Conservation (phyloP, 2,888 invertebrate species). For the Drosophila buzzatii region DNA sequence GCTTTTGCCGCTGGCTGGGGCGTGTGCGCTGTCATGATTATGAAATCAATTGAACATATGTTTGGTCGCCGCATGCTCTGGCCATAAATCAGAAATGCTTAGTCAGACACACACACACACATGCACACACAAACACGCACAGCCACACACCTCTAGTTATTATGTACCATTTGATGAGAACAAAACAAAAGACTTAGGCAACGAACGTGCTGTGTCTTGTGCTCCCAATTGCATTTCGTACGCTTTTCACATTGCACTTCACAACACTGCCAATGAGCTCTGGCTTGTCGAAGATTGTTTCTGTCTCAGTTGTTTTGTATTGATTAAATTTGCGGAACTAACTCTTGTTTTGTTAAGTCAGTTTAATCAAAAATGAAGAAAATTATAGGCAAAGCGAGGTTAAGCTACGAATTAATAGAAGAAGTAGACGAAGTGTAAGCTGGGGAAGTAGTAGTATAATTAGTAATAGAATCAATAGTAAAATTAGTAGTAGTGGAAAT, state of each 20-base stretch:
- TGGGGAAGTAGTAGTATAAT: background rate
- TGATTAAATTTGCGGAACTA: slow-evolving; percentile 3
- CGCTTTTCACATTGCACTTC: slow-evolving; percentile 12
- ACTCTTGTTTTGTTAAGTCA: slow-evolving; percentile 6
- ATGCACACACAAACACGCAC: background rate
- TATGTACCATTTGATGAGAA: slow-evolving; percentile 52
- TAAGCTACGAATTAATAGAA: background rate
- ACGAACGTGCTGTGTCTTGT: slow-evolving; percentile 51
- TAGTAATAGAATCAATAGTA: background rate
- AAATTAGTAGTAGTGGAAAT: background rate
- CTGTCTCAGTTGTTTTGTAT: background rate
- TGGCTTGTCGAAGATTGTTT: background rate
- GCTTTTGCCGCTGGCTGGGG: slow-evolving; percentile 30
- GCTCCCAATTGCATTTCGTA: slow-evolving; percentile 31
- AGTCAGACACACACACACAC: slow-evolving; percentile 51
- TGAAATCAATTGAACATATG: slow-evolving; percentile 77
- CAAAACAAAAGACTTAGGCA: slow-evolving; percentile 73
- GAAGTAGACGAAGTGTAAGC: background rate
- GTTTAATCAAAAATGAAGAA: background rate
- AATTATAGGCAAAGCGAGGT: background rate
- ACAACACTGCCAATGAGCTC: slow-evolving; percentile 20
- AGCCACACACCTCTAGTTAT: background rate
- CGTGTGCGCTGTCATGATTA: slow-evolving; percentile 70
- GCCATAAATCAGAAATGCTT: slow-evolving; percentile 74
- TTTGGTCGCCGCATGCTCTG: slow-evolving; percentile 47